phyloP scores from a whole-genome alignment of 2,797 vertebrate genomes.

The Thripadectes ignobilis region DNA sequence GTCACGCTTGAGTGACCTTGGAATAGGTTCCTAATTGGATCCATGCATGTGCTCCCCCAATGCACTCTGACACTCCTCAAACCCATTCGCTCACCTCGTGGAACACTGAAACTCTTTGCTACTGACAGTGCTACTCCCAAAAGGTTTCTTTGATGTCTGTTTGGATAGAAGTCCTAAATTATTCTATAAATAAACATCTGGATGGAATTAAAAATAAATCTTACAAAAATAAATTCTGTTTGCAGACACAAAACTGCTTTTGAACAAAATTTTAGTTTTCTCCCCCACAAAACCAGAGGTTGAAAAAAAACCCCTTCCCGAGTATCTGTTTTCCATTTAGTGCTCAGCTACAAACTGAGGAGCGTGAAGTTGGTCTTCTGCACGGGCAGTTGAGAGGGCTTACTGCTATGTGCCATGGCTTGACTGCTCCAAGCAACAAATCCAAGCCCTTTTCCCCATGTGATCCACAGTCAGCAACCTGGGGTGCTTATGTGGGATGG shows the following conservation, averaged over 20 bases:
- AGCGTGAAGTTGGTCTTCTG: background rate
- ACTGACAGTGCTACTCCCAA: slow-evolving; percentile 47
- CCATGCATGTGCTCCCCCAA: background rate
- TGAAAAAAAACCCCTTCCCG: background rate
- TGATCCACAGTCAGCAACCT: background rate
- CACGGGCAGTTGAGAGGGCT: background rate
- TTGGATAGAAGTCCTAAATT: slow-evolving; percentile 42
- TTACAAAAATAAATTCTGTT: slow-evolving; percentile 48
- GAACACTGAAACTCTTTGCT: slow-evolving; percentile 46
- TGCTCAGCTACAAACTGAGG: background rate
- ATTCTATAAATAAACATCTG: slow-evolving; percentile 67
- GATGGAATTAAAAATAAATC: slow-evolving; percentile 61
- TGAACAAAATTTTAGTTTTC: slow-evolving; percentile 32
- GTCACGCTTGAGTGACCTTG: background rate
- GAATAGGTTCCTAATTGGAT: slow-evolving; percentile 5
- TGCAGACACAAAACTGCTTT: slow-evolving; percentile 31
- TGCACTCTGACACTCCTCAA: slow-evolving; percentile 33
- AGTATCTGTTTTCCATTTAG: slow-evolving; percentile 55
- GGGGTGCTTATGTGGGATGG: background rate
- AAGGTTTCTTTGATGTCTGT: slow-evolving; percentile 57
- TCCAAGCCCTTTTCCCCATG: background rate
- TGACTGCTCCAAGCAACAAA: background rate
- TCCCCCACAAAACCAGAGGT: slow-evolving; percentile 27
- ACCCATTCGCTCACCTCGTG: background rate
- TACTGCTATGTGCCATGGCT: background rate